These are phyloP conservation scores for Lamprotornis superbus DNA, from an alignment of 2,113 vertebrate species.

Conservation along the genomic window DNA sequence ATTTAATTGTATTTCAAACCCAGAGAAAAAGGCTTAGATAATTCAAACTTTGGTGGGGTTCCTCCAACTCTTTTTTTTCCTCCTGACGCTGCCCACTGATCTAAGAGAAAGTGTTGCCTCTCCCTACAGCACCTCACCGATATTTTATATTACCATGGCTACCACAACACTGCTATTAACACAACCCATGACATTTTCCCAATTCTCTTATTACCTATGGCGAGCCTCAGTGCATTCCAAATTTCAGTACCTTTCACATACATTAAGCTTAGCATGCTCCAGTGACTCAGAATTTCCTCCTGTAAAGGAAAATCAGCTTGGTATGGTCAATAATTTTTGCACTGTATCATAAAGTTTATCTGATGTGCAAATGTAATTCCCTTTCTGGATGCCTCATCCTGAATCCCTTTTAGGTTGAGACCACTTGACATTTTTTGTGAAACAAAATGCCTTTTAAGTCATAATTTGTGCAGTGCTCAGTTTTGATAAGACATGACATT, in stretches of 20 bases:
- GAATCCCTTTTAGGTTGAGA: slow-evolving; percentile 24
- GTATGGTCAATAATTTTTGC: slow-evolving; percentile 34
- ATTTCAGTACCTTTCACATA: slow-evolving; percentile 25
- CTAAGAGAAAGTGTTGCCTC: background rate
- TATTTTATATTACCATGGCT: slow-evolving; percentile 55
- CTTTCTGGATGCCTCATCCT: background rate
- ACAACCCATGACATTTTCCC: slow-evolving; percentile 52
- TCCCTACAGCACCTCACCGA: background rate
- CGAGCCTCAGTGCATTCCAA: background rate
- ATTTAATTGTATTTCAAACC: background rate
- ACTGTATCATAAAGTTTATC: slow-evolving; percentile 32
- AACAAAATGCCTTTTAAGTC: slow-evolving; percentile 55
- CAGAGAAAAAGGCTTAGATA: background rate
- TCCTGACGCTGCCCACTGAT: background rate
- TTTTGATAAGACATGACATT: slow-evolving; percentile 68
- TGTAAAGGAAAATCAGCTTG: background rate
- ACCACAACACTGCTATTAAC: slow-evolving; percentile 56
- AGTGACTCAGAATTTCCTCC: slow-evolving; percentile 24
- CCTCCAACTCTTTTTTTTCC: background rate
- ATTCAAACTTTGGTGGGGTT: background rate
- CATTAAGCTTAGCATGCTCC: slow-evolving; percentile 14
- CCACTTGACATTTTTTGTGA: slow-evolving; percentile 57
- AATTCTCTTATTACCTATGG: slow-evolving; percentile 42
- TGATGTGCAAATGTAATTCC: slow-evolving; percentile 43
- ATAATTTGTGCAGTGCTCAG: slow-evolving; percentile 39